Conservation (phyloP, 2,888 invertebrate genomes). For the Lasioglossum pauxillum region DNA sequence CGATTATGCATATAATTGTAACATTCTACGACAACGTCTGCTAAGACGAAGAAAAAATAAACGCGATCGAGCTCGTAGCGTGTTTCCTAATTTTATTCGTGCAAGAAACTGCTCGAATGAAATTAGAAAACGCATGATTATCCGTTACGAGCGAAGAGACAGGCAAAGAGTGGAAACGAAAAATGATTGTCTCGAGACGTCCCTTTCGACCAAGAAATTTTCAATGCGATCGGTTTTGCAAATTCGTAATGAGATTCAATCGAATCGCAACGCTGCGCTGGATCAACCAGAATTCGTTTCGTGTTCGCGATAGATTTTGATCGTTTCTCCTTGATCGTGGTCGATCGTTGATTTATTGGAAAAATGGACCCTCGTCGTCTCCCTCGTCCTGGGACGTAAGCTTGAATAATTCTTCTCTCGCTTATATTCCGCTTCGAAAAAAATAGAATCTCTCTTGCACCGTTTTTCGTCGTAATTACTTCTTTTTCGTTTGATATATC, state of each 20-base stretch:
- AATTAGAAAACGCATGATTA: neutral
- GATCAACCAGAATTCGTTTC: slow-evolving; percentile 78
- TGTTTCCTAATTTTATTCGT: neutral
- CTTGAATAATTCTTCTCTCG: slow-evolving; percentile 26
- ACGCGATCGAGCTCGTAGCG: neutral
- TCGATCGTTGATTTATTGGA: slow-evolving; percentile 61
- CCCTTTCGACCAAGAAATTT: slow-evolving; percentile 38
- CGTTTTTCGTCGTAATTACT: slow-evolving; percentile 40
- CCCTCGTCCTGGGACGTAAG: slow-evolving; percentile 44
- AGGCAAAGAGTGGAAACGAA: neutral
- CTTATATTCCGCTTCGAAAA: slow-evolving; percentile 32
- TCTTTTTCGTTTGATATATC: slow-evolving; percentile 29
- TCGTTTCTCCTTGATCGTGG: slow-evolving; percentile 71
- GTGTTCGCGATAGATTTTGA: slow-evolving; percentile 57
- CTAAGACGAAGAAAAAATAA: neutral
- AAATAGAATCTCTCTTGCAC: slow-evolving; percentile 59
- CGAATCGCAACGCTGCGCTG: slow-evolving; percentile 79
- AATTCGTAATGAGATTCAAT: slow-evolving; percentile 75
- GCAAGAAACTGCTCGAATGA: neutral
- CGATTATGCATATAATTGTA: neutral
- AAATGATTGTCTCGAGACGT: slow-evolving; percentile 32
- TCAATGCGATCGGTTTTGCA: slow-evolving; percentile 32
- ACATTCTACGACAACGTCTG: neutral
- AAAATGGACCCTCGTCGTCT: slow-evolving; percentile 75
- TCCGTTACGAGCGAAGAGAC: neutral